Conservation (phyloP, 2,888 invertebrate species). For the Eupelmus urozonus region DNA sequence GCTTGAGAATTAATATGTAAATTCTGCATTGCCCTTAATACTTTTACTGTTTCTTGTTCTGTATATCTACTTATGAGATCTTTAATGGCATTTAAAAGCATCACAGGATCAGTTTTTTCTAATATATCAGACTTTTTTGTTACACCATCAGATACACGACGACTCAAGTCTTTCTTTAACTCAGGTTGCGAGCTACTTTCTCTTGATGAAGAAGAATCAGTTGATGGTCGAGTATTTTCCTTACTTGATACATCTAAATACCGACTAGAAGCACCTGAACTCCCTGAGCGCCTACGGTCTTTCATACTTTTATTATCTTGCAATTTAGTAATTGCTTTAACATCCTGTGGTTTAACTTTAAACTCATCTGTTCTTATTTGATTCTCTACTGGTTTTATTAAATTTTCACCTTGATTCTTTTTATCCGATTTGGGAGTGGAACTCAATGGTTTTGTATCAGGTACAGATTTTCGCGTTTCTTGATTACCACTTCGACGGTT, state of each 20-base stretch:
- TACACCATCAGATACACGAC: conserved; percentile 53
- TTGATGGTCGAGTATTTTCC: conserved; percentile 69
- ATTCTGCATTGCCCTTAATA: conserved; percentile 69
- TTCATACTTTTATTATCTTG: conserved; percentile 58
- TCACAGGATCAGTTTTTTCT: conserved; percentile 66
- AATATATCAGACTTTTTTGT: conserved; percentile 62
- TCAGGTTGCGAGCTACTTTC: conserved; percentile 60
- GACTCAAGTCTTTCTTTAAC: conserved; percentile 60
- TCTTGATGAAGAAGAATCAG: conserved; percentile 63
- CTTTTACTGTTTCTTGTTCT: conserved; percentile 70
- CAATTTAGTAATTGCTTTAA: conserved; percentile 54
- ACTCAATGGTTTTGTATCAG: conserved; percentile 50
- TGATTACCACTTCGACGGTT: conserved; percentile 47
- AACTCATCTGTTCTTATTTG: conserved; percentile 58
- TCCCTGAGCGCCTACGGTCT: conserved; percentile 59
- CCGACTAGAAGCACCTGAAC: conserved; percentile 61
- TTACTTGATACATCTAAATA: conserved; percentile 68
- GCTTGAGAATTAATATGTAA: conserved; percentile 71
- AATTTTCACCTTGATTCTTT: conserved; percentile 58
- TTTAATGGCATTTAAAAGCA: conserved; percentile 70
- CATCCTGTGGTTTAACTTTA: conserved; percentile 51
- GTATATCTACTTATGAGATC: conserved; percentile 71
- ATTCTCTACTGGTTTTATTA: conserved; percentile 61
- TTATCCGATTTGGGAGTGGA: conserved; percentile 53
- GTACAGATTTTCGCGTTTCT: conserved; percentile 19